Percentiles rank a stretch among this genome's conserved stretches.
These are phyloP conservation scores for Eulemur rubriventer DNA, from an alignment of 2,797 vertebrate genomes.

Conservation along the genomic window DNA sequence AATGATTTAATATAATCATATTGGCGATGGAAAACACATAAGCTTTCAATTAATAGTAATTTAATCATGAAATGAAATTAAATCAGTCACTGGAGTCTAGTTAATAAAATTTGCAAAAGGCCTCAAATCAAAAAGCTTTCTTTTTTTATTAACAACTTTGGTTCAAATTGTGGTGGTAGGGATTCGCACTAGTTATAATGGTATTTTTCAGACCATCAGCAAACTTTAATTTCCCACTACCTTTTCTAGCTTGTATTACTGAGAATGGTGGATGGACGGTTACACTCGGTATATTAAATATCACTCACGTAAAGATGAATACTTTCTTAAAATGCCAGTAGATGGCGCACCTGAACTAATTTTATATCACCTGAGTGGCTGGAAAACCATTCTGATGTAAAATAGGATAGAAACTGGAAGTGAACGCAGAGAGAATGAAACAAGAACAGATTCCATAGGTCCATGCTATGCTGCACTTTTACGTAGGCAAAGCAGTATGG, in stretches of 20 bases:
- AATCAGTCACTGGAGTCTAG: neutral
- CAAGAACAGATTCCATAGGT: neutral
- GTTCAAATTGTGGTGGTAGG: neutral
- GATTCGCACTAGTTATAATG: neutral
- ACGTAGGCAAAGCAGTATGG: neutral
- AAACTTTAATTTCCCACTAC: neutral
- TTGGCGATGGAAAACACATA: neutral
- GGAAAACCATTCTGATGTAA: neutral
- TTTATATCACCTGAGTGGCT: neutral
- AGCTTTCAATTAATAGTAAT: neutral
- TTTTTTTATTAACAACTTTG: neutral
- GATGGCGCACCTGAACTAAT: conserved; percentile 54
- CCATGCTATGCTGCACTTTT: neutral
- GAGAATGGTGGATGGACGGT: neutral
- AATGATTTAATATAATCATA: neutral
- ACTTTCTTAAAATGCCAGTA: conserved; percentile 45
- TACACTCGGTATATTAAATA: neutral
- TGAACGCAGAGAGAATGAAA: neutral
- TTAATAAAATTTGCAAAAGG: neutral
- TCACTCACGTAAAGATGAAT: neutral
- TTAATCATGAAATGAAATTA: neutral
- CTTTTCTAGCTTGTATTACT: neutral
- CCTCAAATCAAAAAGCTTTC: neutral
- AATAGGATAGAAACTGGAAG: neutral
- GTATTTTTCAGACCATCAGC: neutral